Conservation (phyloP, 2,113 vertebrate genomes). For the Larimichthys polyactis region DNA sequence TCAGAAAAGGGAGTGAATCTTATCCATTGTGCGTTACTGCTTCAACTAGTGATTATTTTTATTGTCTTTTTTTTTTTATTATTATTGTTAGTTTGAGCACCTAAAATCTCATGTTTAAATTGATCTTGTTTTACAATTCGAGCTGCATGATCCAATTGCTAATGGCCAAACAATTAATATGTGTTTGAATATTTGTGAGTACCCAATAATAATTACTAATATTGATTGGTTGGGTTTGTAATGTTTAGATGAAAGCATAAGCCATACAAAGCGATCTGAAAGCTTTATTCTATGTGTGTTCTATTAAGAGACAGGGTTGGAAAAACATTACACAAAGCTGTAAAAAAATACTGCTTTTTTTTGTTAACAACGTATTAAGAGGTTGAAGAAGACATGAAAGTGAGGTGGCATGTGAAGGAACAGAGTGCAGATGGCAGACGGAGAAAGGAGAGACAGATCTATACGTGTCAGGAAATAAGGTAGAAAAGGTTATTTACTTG, state of each 20-base stretch:
- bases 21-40: neutral
- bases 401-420: conserved; percentile 91
- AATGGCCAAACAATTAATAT: neutral
- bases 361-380: conserved; percentile 82
- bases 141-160: neutral
- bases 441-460: conserved; percentile 88
- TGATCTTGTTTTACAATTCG: neutral
- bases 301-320: conserved; percentile 1
- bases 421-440: conserved; percentile 76
- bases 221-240: neutral
- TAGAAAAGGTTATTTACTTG: conserved; percentile 99
- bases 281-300: conserved; percentile 18
- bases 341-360: conserved; percentile 80
- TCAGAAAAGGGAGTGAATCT: conserved; percentile 18
- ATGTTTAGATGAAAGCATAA: neutral
- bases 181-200: neutral
- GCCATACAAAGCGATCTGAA: conserved; percentile 56
- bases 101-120: neutral
- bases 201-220: neutral
- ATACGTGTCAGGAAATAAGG: conserved; percentile 99
- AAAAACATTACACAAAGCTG: conserved; percentile 83
- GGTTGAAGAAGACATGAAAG: conserved; percentile 81
- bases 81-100: neutral
- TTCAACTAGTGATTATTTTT: neutral
- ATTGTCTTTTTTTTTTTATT: neutral